phyloP scores from a whole-genome alignment of 1,140 invertebrate species.

The Lepidotrigona ventralis region DNA sequence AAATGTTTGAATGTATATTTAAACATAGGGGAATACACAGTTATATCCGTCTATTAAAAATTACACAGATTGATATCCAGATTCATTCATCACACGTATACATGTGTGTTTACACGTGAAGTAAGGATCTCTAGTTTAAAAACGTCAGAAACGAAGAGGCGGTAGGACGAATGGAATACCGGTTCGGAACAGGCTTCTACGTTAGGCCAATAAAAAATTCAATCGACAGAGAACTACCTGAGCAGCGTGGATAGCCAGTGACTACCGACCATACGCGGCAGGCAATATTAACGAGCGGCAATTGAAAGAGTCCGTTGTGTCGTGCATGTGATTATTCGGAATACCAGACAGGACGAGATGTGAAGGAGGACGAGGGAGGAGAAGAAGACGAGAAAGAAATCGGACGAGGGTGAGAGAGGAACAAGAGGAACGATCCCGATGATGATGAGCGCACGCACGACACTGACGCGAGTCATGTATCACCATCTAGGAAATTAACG shows the following conservation, averaged over 20 bases:
- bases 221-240: slow-evolving; percentile 61
- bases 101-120: too few relatives aligned
- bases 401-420: too few relatives aligned
- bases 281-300: slow-evolving; percentile 68
- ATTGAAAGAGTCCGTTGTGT: slow-evolving; percentile 54
- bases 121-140: too few relatives aligned
- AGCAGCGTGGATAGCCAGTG: slow-evolving; percentile 27
- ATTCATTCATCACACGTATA: too few relatives aligned
- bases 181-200: slow-evolving; percentile 49
- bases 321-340: slow-evolving; percentile 60
- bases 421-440: slow-evolving; percentile 41
- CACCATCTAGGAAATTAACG: slow-evolving; percentile 75
- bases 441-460: slow-evolving; percentile 65
- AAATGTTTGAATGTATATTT: too few relatives aligned
- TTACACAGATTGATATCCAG: too few relatives aligned
- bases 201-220: slow-evolving; percentile 57
- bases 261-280: slow-evolving; percentile 54
- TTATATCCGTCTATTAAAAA: too few relatives aligned
- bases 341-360: slow-evolving; percentile 2
- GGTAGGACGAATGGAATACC: slow-evolving; percentile 48
- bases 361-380: not conserved
- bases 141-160: slow-evolving; percentile 39
- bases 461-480: slow-evolving; percentile 73
- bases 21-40: too few relatives aligned
- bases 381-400: slow-evolving; percentile 23